Conservation (phyloP, 2,797 vertebrate genomes). For the Phataginus tricuspis region DNA sequence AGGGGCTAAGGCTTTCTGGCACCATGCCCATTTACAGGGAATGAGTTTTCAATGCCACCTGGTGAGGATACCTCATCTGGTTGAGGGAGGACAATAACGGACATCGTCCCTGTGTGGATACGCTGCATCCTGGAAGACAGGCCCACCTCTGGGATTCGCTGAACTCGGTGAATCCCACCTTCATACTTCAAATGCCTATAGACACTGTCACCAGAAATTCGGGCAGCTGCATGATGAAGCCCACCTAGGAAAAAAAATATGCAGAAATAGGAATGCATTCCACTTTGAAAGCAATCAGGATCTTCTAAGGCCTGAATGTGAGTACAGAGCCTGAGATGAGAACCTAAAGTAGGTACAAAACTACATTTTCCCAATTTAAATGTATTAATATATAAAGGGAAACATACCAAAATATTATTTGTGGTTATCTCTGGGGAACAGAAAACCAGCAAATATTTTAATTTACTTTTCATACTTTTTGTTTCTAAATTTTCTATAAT, state of each 20-base stretch:
- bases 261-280: background rate
- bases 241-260: conserved; percentile 87
- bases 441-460: background rate
- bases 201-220: conserved; percentile 90
- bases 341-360: background rate
- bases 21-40: background rate
- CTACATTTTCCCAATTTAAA: background rate
- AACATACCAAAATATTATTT: conserved; percentile 15
- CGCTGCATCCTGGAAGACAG: conserved; percentile 97
- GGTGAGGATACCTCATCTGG: conserved; percentile 89
- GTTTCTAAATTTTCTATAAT: conserved; percentile 25
- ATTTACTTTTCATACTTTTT: background rate
- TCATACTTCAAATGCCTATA: conserved; percentile 94
- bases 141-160: conserved; percentile 95
- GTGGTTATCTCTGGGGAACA: background rate
- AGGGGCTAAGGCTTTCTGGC: background rate
- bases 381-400: background rate
- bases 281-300: background rate
- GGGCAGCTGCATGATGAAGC: conserved; percentile 94
- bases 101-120: conserved; percentile 98
- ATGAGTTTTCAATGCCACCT: background rate
- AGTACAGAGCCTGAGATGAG: background rate
- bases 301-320: background rate
- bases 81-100: conserved; percentile 94
- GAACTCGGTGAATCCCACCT: conserved; percentile 95